These are phyloP conservation scores for Sebastes iracundus DNA, from an alignment of 2,797 vertebrate genomes.

Conservation along the genomic window DNA sequence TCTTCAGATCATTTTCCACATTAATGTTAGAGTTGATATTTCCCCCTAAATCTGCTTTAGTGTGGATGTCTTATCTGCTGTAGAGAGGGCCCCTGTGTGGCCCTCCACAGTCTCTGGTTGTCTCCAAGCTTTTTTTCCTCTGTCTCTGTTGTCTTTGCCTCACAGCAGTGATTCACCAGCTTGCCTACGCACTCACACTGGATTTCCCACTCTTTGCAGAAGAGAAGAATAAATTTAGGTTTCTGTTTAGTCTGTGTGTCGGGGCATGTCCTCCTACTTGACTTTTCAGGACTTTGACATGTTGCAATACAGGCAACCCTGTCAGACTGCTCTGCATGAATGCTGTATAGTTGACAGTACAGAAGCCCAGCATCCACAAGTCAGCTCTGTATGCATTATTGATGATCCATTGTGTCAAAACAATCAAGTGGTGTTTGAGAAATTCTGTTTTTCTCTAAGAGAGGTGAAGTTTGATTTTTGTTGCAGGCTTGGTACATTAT, in stretches of 20 bases:
- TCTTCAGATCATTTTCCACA: neutral
- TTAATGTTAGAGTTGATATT: neutral
- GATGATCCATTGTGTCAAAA: neutral
- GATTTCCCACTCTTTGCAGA: conserved; percentile 64
- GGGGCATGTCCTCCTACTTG: conserved; percentile 51
- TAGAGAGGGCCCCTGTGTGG: conserved; percentile 22
- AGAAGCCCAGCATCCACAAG: neutral
- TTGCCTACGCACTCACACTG: conserved; percentile 69
- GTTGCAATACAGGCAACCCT: neutral
- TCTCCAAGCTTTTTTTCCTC: conserved; percentile 23
- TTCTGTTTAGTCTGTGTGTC: conserved; percentile 69
- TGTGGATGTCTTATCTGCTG: neutral
- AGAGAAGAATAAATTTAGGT: conserved; percentile 56
- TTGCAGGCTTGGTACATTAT: neutral
- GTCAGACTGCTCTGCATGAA: neutral
- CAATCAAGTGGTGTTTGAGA: neutral
- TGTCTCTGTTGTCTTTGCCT: conserved; percentile 66
- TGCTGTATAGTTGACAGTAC: neutral
- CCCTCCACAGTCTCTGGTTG: conserved; percentile 20
- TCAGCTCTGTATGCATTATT: neutral
- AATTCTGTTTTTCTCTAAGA: neutral
- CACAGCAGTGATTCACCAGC: conserved; percentile 71
- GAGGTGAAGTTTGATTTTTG: neutral
- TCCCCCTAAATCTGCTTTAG: neutral
- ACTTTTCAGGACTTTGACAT: conserved; percentile 47